Evolutionary conservation across 2,888 invertebrate species (phyloP).

Genomic region (Esperia sulphurella): DNA sequence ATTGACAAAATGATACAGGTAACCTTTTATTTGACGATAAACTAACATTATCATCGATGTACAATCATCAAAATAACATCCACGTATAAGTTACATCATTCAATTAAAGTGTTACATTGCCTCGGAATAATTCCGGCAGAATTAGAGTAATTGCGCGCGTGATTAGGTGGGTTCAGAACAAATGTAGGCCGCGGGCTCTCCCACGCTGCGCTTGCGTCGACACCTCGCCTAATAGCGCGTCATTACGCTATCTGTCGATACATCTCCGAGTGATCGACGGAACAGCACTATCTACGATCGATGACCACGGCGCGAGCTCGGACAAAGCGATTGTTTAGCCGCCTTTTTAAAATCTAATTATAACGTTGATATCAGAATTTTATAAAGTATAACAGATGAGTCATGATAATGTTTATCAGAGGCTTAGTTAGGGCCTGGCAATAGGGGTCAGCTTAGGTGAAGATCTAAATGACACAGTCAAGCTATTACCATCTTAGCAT

Average conservation of each 20-base stretch:
- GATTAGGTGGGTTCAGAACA: slow-evolving; percentile 45
- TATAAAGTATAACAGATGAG: background rate
- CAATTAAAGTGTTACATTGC: slow-evolving; percentile 69
- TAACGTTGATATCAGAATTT: slow-evolving; percentile 21
- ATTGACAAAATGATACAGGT: no score
- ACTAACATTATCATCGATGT: slow-evolving; percentile 2
- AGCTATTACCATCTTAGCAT: no score
- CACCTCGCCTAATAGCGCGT: slow-evolving; percentile 68
- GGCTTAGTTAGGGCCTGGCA: no score
- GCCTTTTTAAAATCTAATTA: slow-evolving; percentile 45
- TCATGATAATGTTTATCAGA: no score
- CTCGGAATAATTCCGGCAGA: slow-evolving; percentile 60
- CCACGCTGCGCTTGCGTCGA: slow-evolving; percentile 62
- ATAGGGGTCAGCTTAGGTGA: no score
- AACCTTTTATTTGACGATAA: no score
- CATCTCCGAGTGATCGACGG: slow-evolving; percentile 46
- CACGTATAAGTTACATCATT: slow-evolving; percentile 38
- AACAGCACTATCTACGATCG: slow-evolving; percentile 62
- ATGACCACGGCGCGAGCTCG: slow-evolving; percentile 44
- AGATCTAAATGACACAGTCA: no score
- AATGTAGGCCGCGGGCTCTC: slow-evolving; percentile 68
- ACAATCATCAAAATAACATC: slow-evolving; percentile 38
- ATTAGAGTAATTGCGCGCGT: slow-evolving; percentile 73
- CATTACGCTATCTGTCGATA: slow-evolving; percentile 71
- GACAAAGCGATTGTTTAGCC: slow-evolving; percentile 59